A percentile compares a stretch with the other conserved stretches of the same genome.
Evolutionary conservation across 1,140 invertebrate genomes (phyloP).

Genomic region (Aleiodes sp.): DNA sequence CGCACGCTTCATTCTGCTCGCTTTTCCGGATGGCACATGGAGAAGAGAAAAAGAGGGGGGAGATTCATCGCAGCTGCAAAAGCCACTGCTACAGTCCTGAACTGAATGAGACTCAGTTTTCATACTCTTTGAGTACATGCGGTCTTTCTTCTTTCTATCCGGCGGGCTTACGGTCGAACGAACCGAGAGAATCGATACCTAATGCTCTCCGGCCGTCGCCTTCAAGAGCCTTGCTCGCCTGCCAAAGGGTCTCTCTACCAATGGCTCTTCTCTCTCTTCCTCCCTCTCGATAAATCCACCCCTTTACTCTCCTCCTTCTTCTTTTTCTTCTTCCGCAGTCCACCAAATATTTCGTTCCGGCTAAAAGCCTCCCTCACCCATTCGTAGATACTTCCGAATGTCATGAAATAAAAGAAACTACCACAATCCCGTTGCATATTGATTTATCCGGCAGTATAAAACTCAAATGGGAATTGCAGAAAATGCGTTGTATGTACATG

Average conservation of each 20-base stretch:
- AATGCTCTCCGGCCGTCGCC: constrained; percentile 27
- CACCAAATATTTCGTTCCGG: neutral
- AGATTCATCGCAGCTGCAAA: constrained; percentile 29
- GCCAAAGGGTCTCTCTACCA: constrained; percentile 20
- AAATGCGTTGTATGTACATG: constrained; percentile 5
- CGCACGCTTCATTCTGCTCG: constrained; percentile 4
- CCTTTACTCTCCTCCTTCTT: neutral
- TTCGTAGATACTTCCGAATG: constrained; percentile 15
- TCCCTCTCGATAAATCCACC: neutral
- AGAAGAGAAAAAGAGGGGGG: no score
- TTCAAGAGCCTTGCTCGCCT: constrained; percentile 17
- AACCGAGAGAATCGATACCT: constrained; percentile 30
- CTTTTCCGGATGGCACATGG: constrained; percentile 28
- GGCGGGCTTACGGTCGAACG: constrained; percentile 25
- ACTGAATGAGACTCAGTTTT: neutral
- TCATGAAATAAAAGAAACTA: neutral
- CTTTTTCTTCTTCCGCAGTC: neutral
- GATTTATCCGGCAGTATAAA: constrained; percentile 23
- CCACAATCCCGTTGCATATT: constrained; percentile 14
- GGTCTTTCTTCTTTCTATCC: constrained; percentile 19
- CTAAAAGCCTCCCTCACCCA: constrained; percentile 5
- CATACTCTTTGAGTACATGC: neutral
- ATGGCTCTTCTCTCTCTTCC: neutral
- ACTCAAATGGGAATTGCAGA: neutral
- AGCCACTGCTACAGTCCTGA: no score